phyloP scores from a whole-genome alignment of 2,113 vertebrate species.

The Beaufortia kweichowensis region DNA sequence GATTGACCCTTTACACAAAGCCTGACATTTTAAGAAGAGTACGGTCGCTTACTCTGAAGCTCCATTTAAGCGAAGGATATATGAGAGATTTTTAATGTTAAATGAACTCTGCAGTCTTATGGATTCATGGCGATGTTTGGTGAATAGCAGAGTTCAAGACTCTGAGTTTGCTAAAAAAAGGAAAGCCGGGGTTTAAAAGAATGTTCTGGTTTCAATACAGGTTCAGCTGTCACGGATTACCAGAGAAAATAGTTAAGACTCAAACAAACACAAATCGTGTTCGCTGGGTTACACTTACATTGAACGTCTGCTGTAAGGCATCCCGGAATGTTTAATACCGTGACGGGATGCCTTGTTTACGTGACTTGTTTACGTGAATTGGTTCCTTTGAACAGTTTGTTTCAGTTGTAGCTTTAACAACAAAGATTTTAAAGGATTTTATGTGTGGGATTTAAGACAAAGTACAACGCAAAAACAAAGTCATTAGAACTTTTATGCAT shows the following conservation, averaged over 20 bases:
- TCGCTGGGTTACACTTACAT: too few species aligned
- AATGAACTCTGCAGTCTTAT: background rate
- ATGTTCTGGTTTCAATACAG: background rate
- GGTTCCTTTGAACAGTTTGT: too few species aligned
- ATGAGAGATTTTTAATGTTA: background rate
- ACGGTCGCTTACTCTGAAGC: background rate
- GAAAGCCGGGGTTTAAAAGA: background rate
- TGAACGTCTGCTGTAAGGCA: too few species aligned
- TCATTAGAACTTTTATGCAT: too few species aligned
- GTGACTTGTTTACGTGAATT: too few species aligned
- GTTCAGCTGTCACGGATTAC: background rate
- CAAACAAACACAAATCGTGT: too few species aligned
- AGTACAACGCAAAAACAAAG: too few species aligned
- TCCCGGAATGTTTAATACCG: too few species aligned
- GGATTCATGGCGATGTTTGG: background rate
- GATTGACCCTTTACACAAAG: slow-evolving; percentile 17
- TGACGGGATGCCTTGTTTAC: too few species aligned
- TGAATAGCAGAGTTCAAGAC: background rate
- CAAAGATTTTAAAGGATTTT: too few species aligned
- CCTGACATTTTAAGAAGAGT: slow-evolving; percentile 25
- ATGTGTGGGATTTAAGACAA: too few species aligned
- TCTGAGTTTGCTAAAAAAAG: background rate
- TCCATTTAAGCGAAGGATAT: slow-evolving; percentile 1
- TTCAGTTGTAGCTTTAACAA: too few species aligned
- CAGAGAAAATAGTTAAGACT: background rate